Evolutionary conservation across 2,797 vertebrate species (phyloP).

Genomic region (Oryzias sinensis): DNA sequence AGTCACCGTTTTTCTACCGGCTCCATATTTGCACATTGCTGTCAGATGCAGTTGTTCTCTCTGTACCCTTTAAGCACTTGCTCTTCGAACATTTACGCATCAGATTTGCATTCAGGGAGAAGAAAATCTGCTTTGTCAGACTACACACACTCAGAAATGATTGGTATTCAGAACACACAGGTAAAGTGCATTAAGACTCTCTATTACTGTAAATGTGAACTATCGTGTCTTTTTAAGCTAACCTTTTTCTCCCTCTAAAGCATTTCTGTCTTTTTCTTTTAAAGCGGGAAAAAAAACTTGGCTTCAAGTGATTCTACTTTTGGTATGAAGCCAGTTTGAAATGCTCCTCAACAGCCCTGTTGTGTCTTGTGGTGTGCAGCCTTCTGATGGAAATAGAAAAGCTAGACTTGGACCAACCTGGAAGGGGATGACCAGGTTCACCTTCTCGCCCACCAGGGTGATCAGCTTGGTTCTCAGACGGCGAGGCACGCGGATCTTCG

Average conservation of each 20-base stretch:
- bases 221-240: background rate
- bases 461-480: slow-evolving; percentile 85
- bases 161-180: slow-evolving; percentile 3
- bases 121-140: background rate
- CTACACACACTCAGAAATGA: background rate
- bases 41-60: slow-evolving; percentile 40
- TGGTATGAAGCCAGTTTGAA: background rate
- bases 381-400: background rate
- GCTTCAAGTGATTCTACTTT: background rate
- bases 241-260: background rate
- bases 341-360: no score
- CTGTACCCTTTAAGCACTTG: slow-evolving; percentile 21
- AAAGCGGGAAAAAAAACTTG: background rate
- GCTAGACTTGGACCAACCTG: slow-evolving; percentile 73
- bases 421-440: slow-evolving; percentile 91
- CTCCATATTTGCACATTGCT: slow-evolving; percentile 30
- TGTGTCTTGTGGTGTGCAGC: background rate
- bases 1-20: slow-evolving; percentile 22
- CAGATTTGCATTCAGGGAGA: slow-evolving; percentile 39
- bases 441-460: slow-evolving; percentile 81
- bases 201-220: background rate
- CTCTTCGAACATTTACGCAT: slow-evolving; percentile 14
- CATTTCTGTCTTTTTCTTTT: background rate
- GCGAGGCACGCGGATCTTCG: slow-evolving; percentile 89
- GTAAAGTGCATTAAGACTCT: background rate